Percentiles rank a stretch among this genome's conserved stretches.
These are phyloP conservation scores for Cyclophora albipunctata DNA, from an alignment of 2,888 invertebrate species.

Conservation along the genomic window DNA sequence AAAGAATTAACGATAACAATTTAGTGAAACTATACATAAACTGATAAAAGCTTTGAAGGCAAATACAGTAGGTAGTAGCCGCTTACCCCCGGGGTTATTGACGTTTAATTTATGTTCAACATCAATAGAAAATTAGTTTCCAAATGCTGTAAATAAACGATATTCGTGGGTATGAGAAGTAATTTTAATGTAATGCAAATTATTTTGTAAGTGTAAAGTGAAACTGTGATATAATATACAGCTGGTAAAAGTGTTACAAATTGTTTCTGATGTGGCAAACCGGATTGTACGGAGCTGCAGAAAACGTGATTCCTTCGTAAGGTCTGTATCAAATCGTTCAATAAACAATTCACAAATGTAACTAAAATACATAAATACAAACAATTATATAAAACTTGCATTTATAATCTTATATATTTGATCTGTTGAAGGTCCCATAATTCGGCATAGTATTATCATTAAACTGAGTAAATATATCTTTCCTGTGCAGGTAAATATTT, in stretches of 20 bases:
- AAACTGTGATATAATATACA: conserved; percentile 39
- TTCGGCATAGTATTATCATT: too few species aligned
- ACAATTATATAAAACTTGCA: too few species aligned
- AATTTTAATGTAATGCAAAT: conserved; percentile 23
- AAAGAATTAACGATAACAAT: too few species aligned
- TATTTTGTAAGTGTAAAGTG: conserved; percentile 29
- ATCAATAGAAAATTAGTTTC: conserved; percentile 46
- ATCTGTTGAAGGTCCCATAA: too few species aligned
- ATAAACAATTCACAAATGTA: neutral
- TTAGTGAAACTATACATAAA: too few species aligned
- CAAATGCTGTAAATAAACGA: conserved; percentile 54
- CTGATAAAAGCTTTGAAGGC: conserved; percentile 1
- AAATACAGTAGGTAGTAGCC: conserved; percentile 22
- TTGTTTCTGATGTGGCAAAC: conserved; percentile 69
- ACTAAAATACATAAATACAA: too few species aligned
- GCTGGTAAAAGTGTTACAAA: conserved; percentile 47
- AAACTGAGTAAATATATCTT: too few species aligned
- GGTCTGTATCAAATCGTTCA: conserved; percentile 50
- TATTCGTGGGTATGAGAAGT: conserved; percentile 46
- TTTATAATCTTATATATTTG: too few species aligned
- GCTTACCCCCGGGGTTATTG: conserved; percentile 61
- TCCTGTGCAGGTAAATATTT: too few species aligned
- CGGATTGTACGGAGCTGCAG: conserved; percentile 60
- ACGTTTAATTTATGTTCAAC: conserved; percentile 49
- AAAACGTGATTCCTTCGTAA: conserved; percentile 66